Conservation (phyloP, 2,113 vertebrate genomes). For the Motacilla alba region DNA sequence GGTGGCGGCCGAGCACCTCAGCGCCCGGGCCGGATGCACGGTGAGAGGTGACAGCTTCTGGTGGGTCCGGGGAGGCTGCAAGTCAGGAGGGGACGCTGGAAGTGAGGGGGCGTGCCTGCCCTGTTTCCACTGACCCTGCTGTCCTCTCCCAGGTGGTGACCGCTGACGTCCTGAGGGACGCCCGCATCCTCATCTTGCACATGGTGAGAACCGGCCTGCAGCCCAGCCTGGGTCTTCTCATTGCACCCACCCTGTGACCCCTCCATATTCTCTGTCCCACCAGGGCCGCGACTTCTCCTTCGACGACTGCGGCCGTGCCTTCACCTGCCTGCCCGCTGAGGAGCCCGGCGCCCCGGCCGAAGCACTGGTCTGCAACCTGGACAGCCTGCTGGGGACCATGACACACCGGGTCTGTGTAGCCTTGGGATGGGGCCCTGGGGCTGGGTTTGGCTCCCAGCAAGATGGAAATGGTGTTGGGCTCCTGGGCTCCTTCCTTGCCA, state of each 20-base stretch:
- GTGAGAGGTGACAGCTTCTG: constrained; percentile 66
- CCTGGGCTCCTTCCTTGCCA: accelerated
- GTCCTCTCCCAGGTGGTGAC: constrained; percentile 83
- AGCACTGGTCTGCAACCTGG: constrained; percentile 86
- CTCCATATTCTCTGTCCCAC: accelerated
- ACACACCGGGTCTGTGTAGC: constrained; percentile 73
- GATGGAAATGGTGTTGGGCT: not conserved
- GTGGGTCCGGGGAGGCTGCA: not conserved
- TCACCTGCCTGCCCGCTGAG: constrained; percentile 85
- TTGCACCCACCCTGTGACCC: not conserved
- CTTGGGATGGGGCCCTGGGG: not conserved
- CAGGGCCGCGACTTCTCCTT: constrained; percentile 94
- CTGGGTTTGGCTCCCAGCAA: not conserved
- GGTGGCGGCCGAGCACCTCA: constrained; percentile 92
- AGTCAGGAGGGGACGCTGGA: not conserved
- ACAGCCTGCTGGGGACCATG: constrained; percentile 82
- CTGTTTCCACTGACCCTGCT: not conserved
- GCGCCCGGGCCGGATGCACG: constrained; percentile 81
- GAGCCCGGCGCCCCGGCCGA: constrained; percentile 63
- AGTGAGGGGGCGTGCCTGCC: not conserved
- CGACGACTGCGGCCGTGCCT: constrained; percentile 88
- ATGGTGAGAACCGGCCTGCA: constrained; percentile 72
- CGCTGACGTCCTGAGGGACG: constrained; percentile 81
- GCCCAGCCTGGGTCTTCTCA: not conserved
- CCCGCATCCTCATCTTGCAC: constrained; percentile 89